Percentiles rank a stretch among this genome's conserved stretches.
Conservation (phyloP, 1,140 invertebrate species). For the Orchestia grillus region DNA sequence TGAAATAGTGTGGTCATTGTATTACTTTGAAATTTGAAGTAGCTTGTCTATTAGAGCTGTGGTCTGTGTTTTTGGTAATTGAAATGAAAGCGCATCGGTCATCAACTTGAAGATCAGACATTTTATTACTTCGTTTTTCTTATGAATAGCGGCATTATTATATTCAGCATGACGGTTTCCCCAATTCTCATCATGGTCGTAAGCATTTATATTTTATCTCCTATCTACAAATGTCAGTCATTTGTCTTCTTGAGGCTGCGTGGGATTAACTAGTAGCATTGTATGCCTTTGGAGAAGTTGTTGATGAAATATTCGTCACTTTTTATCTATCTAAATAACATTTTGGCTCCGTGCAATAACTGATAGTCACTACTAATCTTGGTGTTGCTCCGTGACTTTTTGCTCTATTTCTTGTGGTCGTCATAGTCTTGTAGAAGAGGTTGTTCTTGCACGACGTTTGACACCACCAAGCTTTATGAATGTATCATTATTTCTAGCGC, state of each 20-base stretch:
- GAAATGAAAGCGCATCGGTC: not conserved
- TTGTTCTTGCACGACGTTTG: not conserved
- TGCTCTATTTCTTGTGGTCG: not conserved
- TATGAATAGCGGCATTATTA: not conserved
- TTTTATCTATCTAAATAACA: not conserved
- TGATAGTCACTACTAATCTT: slow-evolving; percentile 14
- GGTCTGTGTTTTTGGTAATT: not conserved
- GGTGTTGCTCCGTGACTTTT: slow-evolving; percentile 11
- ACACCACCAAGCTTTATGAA: not conserved
- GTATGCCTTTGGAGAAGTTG: not conserved
- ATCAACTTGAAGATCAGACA: not conserved
- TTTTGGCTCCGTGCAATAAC: slow-evolving; percentile 21
- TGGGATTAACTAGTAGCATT: not conserved
- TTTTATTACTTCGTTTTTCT: not conserved
- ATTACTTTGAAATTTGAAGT: not conserved
- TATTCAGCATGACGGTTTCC: not conserved
- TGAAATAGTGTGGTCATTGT: not conserved
- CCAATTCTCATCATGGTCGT: not conserved
- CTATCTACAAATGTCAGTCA: not conserved
- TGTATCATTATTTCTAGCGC: not conserved
- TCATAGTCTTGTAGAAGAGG: not conserved
- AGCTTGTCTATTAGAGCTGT: not conserved
- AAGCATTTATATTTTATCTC: not conserved
- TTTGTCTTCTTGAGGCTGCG: not conserved
- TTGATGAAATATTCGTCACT: not conserved